Conservation (phyloP, 2,797 vertebrate genomes). For the Selene dorsalis region DNA sequence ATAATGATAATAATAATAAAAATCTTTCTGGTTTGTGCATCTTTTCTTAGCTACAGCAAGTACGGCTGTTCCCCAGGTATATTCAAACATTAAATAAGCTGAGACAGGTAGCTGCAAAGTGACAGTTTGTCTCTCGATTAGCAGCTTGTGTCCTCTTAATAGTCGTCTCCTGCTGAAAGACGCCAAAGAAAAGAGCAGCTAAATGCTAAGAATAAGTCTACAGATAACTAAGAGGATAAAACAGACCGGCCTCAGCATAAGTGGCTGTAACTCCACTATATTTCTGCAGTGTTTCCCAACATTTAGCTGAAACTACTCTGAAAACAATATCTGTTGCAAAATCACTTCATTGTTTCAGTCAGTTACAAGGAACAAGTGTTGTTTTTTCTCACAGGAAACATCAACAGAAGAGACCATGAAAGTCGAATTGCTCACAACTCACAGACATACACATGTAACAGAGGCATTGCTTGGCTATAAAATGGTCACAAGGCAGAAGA, state of each 20-base stretch:
- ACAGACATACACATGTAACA: not conserved
- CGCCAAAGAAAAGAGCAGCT: not conserved
- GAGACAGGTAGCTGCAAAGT: not conserved
- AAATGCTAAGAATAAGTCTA: not conserved
- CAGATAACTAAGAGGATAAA: not conserved
- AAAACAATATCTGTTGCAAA: no score
- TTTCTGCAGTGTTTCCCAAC: not conserved
- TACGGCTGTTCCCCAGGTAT: not conserved
- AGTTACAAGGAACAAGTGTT: not conserved
- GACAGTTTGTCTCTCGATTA: not conserved
- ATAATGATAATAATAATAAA: slow-evolving; percentile 68
- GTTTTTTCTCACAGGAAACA: not conserved
- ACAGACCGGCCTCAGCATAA: not conserved
- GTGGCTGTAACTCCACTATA: not conserved
- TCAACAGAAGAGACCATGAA: not conserved
- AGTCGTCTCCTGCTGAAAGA: not conserved
- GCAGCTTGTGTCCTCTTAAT: not conserved
- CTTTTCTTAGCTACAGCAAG: slow-evolving; percentile 52
- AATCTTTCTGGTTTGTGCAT: slow-evolving; percentile 89
- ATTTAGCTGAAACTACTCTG: not conserved
- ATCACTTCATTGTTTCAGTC: no score
- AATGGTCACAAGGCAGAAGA: not conserved
- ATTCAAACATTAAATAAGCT: slow-evolving; percentile 1
- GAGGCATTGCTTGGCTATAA: not conserved
- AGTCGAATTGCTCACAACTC: not conserved